Conservation (phyloP, 1,140 invertebrate genomes). For the Aphaenogaster ashmeadi region DNA sequence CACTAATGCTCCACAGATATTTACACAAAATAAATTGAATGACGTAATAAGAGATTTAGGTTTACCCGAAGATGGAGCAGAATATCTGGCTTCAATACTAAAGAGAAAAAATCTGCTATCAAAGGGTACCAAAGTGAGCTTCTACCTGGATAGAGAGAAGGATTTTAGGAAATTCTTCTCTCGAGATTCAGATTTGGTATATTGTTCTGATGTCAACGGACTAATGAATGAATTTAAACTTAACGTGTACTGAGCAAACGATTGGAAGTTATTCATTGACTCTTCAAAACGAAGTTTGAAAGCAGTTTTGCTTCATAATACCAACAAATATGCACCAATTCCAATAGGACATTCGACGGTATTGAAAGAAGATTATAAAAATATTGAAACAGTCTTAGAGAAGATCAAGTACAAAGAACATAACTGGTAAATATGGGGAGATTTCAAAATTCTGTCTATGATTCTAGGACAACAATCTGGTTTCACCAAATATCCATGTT, state of each 20-base stretch:
- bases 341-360: background rate
- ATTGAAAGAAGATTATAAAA: background rate
- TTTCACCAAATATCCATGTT: constrained; percentile 24
- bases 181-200: constrained; percentile 65
- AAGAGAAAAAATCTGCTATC: constrained; percentile 53
- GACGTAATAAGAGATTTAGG: too few relatives aligned
- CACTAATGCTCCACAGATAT: too few relatives aligned
- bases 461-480: background rate
- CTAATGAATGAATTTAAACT: background rate
- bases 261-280: constrained; percentile 12
- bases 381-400: background rate
- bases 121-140: background rate
- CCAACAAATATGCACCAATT: background rate
- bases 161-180: constrained; percentile 61
- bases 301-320: constrained; percentile 10
- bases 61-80: background rate
- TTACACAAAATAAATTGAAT: too few relatives aligned
- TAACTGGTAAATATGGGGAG: constrained; percentile 13
- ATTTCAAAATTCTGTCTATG: constrained; percentile 11
- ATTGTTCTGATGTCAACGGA: constrained; percentile 76
- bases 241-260: background rate
- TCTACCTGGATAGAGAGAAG: constrained; percentile 52
- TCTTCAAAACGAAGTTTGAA: constrained; percentile 15
- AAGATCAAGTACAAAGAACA: constrained; percentile 25
- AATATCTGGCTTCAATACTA: constrained; percentile 69